phyloP scores from a whole-genome alignment of 2,113 vertebrate species.

The Tetrao urogallus region DNA sequence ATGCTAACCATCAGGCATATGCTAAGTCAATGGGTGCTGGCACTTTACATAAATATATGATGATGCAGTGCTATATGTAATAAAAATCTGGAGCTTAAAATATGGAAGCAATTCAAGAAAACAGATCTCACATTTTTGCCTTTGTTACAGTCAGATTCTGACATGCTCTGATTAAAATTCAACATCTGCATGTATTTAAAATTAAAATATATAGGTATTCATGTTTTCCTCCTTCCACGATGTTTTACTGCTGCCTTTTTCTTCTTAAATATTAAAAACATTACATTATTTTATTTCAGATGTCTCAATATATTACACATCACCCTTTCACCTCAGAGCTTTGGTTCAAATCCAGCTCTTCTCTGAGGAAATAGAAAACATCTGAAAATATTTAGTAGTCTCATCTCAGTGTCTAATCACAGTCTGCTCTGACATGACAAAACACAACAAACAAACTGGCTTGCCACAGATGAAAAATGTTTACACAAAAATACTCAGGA shows the following conservation, averaged over 20 bases:
- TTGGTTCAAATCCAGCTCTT: constrained; percentile 84
- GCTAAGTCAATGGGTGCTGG: constrained; percentile 78
- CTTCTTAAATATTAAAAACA: constrained; percentile 86
- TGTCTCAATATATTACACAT: constrained; percentile 84
- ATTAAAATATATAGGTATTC: constrained; percentile 84
- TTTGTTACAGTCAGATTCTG: constrained; percentile 80
- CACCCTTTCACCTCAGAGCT: constrained; percentile 83
- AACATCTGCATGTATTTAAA: constrained; percentile 85
- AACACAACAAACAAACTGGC: constrained; percentile 79
- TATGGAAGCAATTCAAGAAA: constrained; percentile 85
- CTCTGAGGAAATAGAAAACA: constrained; percentile 81
- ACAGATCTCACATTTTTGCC: constrained; percentile 83
- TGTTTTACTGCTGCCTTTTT: constrained; percentile 82
- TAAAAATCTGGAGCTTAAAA: constrained; percentile 81
- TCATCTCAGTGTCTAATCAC: constrained; percentile 74
- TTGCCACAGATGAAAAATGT: constrained; percentile 76
- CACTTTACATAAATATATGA: constrained; percentile 85
- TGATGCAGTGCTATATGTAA: constrained; percentile 79
- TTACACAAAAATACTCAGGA: constrained; percentile 74
- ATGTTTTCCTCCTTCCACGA: constrained; percentile 77
- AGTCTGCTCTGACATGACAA: constrained; percentile 73
- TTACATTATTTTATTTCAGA: constrained; percentile 81
- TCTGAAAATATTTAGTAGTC: constrained; percentile 80
- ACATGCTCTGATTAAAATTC: constrained; percentile 84
- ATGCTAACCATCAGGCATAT: constrained; percentile 73